Percentiles rank a stretch among this genome's conserved stretches.
phyloP scores from a whole-genome alignment of 2,888 invertebrate genomes.

The Drymonia ruficornis region DNA sequence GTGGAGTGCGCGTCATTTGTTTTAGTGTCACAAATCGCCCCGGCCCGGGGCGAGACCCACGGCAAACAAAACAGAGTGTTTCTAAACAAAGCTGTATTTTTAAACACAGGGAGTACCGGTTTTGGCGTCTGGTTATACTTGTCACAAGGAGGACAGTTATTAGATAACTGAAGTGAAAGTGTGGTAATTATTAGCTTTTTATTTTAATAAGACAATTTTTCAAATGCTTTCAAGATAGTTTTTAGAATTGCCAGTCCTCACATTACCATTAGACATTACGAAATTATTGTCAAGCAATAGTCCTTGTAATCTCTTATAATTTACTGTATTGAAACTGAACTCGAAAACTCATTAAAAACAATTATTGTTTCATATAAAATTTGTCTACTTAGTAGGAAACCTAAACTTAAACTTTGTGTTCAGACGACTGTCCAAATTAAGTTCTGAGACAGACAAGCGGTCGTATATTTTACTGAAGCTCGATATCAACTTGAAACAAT shows the following conservation, averaged over 20 bases:
- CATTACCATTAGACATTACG: too few species aligned
- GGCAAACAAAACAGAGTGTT: constrained; percentile 71
- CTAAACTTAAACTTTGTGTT: constrained; percentile 54
- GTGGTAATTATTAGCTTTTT: too few species aligned
- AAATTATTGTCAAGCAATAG: too few species aligned
- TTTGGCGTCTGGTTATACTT: constrained; percentile 10
- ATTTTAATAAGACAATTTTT: too few species aligned
- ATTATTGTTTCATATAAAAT: too few species aligned
- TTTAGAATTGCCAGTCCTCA: too few species aligned
- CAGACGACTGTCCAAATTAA: constrained; percentile 60
- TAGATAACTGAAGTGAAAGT: too few species aligned
- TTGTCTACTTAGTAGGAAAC: constrained; percentile 12
- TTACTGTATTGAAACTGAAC: neutral
- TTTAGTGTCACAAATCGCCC: constrained; percentile 69
- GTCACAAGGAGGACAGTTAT: constrained; percentile 1
- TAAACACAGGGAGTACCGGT: constrained; percentile 12
- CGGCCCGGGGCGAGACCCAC: constrained; percentile 52
- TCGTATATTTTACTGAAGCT: constrained; percentile 65
- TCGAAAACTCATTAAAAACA: neutral
- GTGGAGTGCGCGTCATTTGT: constrained; percentile 68
- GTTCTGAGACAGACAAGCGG: constrained; percentile 51
- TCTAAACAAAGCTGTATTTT: constrained; percentile 54
- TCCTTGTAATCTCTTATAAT: constrained; percentile 5
- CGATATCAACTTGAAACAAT: constrained; percentile 74
- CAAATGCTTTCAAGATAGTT: too few species aligned